These are phyloP conservation scores for Sinosuthora webbiana DNA, from an alignment of 2,113 vertebrate species.

Conservation along the genomic window DNA sequence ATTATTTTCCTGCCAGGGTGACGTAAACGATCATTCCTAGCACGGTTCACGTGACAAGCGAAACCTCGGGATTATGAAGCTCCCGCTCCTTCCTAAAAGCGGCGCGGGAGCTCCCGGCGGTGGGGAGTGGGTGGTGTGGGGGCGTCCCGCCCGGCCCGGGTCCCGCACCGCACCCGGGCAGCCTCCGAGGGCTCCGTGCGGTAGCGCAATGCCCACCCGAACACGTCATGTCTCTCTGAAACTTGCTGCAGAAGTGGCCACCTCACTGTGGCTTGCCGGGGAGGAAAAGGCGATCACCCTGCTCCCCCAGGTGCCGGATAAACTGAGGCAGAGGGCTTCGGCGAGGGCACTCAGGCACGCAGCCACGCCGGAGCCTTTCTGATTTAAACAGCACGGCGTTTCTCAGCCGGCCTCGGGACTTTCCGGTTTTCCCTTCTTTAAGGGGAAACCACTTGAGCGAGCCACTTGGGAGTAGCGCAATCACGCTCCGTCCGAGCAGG, in stretches of 20 bases:
- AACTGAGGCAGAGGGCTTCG: not conserved
- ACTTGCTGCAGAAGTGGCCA: not conserved
- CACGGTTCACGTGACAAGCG: not conserved
- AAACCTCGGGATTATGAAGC: not conserved
- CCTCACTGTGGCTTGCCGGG: not conserved
- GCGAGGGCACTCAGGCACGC: not conserved
- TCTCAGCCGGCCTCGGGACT: not conserved
- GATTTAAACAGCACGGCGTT: not conserved
- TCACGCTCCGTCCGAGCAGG: not conserved
- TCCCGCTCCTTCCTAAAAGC: not conserved
- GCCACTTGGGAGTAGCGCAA: not conserved
- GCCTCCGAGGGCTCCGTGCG: not conserved
- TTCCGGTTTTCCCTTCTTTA: not conserved
- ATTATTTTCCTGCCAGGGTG: constrained; percentile 24
- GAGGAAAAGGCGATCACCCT: not conserved
- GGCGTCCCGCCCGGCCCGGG: not conserved
- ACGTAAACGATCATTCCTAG: constrained; percentile 1
- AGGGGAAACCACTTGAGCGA: not conserved
- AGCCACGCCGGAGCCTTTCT: not conserved
- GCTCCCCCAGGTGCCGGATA: not conserved
- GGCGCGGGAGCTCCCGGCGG: no score
- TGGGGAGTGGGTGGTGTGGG: not conserved
- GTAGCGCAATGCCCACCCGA: rapidly evolving
- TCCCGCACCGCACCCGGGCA: not conserved
- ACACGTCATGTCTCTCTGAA: not conserved